A percentile compares a stretch with the other conserved stretches of the same genome.
These are phyloP conservation scores for Lerista edwardsae DNA, from an alignment of 2,797 vertebrate species.

Conservation along the genomic window DNA sequence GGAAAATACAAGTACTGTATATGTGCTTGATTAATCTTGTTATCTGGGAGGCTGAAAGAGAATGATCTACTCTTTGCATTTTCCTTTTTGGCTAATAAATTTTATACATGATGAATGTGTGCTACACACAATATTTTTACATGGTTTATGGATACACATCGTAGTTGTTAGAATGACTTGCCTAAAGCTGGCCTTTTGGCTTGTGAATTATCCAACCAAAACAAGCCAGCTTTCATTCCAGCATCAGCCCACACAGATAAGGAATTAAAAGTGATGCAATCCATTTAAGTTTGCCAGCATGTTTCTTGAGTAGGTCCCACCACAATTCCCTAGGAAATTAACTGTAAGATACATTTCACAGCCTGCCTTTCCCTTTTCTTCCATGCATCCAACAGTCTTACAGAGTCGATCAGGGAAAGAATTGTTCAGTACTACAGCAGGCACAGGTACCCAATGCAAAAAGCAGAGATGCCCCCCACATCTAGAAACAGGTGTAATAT, in stretches of 20 bases:
- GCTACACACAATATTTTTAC: neutral
- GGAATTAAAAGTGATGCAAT: neutral
- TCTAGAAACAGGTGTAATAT: too few species aligned
- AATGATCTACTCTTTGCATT: slow-evolving; percentile 57
- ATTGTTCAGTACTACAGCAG: neutral
- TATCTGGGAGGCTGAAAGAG: neutral
- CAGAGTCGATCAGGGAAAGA: too few species aligned
- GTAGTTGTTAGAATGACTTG: neutral
- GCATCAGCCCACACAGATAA: slow-evolving; percentile 56
- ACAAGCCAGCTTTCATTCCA: slow-evolving; percentile 38
- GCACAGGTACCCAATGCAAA: too few species aligned
- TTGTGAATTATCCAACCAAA: neutral
- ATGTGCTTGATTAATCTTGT: slow-evolving; percentile 51
- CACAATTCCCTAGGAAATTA: neutral
- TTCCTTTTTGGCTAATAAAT: slow-evolving; percentile 64
- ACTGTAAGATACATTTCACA: neutral
- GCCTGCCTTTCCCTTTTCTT: too few species aligned
- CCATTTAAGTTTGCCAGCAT: neutral
- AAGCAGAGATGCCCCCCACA: too few species aligned
- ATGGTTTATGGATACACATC: neutral
- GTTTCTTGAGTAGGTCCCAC: neutral
- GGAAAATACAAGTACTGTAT: slow-evolving; percentile 29
- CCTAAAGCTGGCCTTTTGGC: neutral
- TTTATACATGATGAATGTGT: neutral
- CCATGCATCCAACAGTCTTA: neutral